These are phyloP conservation scores for Mohoua ochrocephala DNA, from an alignment of 2,113 vertebrate species.

Conservation along the genomic window DNA sequence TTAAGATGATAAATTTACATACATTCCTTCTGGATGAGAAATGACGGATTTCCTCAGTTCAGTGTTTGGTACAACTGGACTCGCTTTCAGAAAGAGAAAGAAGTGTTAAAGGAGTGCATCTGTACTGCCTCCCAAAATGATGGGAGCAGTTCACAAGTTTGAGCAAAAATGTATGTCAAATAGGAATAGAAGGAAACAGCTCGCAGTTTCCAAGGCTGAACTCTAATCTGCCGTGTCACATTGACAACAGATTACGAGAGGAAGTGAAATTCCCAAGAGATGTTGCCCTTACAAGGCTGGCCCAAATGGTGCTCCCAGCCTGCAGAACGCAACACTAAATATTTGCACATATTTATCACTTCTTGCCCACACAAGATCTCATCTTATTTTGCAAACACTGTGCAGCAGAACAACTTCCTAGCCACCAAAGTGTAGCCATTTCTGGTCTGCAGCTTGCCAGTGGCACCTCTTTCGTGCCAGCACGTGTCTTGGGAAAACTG, in stretches of 20 bases:
- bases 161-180: conserved; percentile 42
- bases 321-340: conserved; percentile 1
- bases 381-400: conserved; percentile 38
- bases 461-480: neutral
- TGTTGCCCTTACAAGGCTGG: neutral
- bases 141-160: conserved; percentile 16
- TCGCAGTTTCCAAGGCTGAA: neutral
- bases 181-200: neutral
- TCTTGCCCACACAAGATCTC: neutral
- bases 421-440: neutral
- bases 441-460: neutral
- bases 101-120: conserved; percentile 23
- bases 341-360: conserved; percentile 38
- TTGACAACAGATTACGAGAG: neutral
- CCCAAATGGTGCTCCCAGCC: neutral
- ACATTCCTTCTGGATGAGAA: conserved; percentile 34
- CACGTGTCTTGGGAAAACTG: neutral
- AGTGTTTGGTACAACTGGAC: conserved; percentile 16
- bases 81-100: neutral
- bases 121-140: conserved; percentile 33
- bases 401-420: neutral
- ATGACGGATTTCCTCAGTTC: neutral
- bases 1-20: conserved; percentile 48
- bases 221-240: conserved; percentile 1
- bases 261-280: conserved; percentile 26